phyloP scores from a whole-genome alignment of 2,888 invertebrate species.

The Coelinius sp. region DNA sequence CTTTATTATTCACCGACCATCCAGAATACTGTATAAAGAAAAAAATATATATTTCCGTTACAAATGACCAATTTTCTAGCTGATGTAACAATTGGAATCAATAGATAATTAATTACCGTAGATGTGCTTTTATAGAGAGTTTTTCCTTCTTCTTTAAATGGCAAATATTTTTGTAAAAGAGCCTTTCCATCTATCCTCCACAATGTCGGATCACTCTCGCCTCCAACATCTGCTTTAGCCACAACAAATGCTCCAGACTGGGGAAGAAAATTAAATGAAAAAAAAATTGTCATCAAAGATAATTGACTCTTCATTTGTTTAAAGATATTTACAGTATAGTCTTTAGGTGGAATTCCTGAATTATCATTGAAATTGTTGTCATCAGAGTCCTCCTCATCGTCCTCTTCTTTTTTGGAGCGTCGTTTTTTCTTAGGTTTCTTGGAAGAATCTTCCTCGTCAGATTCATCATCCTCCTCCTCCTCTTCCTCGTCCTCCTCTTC shows the following conservation, averaged over 20 bases:
- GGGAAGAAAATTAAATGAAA: conserved; percentile 41
- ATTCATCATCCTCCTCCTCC: conserved; percentile 66
- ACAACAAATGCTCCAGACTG: conserved; percentile 76
- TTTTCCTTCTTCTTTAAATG: conserved; percentile 72
- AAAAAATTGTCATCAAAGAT: not conserved
- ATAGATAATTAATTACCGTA: conserved; percentile 66
- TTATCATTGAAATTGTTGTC: conserved; percentile 65
- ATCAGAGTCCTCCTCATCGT: conserved; percentile 66
- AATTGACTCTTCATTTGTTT: not conserved
- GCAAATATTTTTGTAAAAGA: conserved; percentile 75
- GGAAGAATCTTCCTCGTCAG: conserved; percentile 64
- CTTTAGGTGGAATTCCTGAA: conserved; percentile 66
- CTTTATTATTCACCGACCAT: conserved; percentile 71
- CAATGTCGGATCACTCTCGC: conserved; percentile 72
- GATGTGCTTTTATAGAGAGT: conserved; percentile 73
- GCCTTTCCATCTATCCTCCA: conserved; percentile 77
- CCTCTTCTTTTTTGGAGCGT: conserved; percentile 64
- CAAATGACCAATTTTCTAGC: not conserved
- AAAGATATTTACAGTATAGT: conserved; percentile 61
- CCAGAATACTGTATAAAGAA: conserved; percentile 70
- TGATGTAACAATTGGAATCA: not conserved
- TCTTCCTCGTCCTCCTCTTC: conserved; percentile 66
- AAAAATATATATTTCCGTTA: not conserved
- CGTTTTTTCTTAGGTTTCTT: conserved; percentile 61
- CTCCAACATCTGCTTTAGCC: conserved; percentile 73